Percentiles rank a stretch among this genome's conserved stretches.
These are phyloP conservation scores for Catostomus latipinnis DNA, from an alignment of 2,797 vertebrate genomes.

Conservation along the genomic window DNA sequence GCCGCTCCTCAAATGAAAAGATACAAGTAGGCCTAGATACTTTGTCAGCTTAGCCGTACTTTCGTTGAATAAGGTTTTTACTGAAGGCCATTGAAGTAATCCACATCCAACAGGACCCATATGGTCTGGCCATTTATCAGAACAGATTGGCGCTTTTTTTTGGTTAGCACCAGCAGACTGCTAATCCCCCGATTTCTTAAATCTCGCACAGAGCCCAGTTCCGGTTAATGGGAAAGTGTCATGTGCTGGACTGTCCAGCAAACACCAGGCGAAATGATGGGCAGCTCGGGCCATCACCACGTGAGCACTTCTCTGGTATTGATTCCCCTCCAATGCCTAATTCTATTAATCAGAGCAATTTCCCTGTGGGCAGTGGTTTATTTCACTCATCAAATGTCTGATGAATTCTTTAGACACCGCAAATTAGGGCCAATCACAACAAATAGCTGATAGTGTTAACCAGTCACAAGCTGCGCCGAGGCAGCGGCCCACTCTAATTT, in stretches of 20 bases:
- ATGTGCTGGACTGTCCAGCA: slow-evolving; percentile 47
- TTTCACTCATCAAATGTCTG: slow-evolving; percentile 89
- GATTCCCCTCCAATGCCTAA: slow-evolving; percentile 80
- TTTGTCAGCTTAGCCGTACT: slow-evolving; percentile 64
- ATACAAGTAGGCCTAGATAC: slow-evolving; percentile 62
- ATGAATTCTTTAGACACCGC: slow-evolving; percentile 88
- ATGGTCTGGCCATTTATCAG: slow-evolving; percentile 64
- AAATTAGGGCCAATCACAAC: slow-evolving; percentile 86
- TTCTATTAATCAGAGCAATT: slow-evolving; percentile 88
- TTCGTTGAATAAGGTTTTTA: slow-evolving; percentile 60
- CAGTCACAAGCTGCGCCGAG: slow-evolving; percentile 86
- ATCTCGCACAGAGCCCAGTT: slow-evolving; percentile 56
- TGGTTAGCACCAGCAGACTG: slow-evolving; percentile 45
- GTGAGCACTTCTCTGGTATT: slow-evolving; percentile 70
- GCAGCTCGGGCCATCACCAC: slow-evolving; percentile 69
- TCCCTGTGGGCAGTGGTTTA: slow-evolving; percentile 88
- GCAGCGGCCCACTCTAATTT: slow-evolving; percentile 89
- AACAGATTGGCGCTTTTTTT: slow-evolving; percentile 57
- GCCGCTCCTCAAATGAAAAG: slow-evolving; percentile 62
- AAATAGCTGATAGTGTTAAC: slow-evolving; percentile 87
- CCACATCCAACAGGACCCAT: slow-evolving; percentile 64
- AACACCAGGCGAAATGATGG: slow-evolving; percentile 50
- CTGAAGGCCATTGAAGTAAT: slow-evolving; percentile 67
- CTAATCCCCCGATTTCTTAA: slow-evolving; percentile 64
- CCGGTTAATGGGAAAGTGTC: slow-evolving; percentile 58